These are phyloP conservation scores for Papilio polytes DNA, from an alignment of 1,140 invertebrate species.

Conservation along the genomic window DNA sequence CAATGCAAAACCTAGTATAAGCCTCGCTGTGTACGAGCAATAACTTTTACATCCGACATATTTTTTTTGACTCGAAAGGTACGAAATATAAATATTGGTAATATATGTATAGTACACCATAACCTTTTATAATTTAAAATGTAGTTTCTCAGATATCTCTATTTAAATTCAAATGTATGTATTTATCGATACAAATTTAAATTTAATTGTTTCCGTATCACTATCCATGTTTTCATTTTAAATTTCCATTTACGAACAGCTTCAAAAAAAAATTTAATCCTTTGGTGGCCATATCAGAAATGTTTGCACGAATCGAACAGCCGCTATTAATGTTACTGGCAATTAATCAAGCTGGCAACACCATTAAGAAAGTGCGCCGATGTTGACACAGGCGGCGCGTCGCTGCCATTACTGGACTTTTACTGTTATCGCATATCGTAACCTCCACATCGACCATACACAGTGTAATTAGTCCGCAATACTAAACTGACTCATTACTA, in stretches of 20 bases:
- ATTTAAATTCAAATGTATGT: too few relatives aligned
- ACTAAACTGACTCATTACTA: slow-evolving; percentile 62
- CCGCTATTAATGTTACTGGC: slow-evolving; percentile 13
- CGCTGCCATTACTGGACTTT: slow-evolving; percentile 72
- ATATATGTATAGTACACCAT: not conserved
- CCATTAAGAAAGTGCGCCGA: slow-evolving; percentile 64
- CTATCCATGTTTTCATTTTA: not conserved
- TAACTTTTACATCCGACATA: not conserved
- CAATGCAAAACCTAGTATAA: slow-evolving; percentile 39
- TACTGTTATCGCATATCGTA: slow-evolving; percentile 80
- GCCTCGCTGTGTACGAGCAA: not conserved
- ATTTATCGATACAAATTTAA: too few relatives aligned
- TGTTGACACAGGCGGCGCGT: slow-evolving; percentile 72
- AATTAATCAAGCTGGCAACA: slow-evolving; percentile 42
- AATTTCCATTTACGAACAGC: not conserved
- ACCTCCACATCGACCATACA: slow-evolving; percentile 57
- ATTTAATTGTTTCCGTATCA: not conserved
- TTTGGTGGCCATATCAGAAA: not conserved
- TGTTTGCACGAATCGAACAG: slow-evolving; percentile 34
- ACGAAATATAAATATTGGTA: not conserved
- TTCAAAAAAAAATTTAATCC: not conserved
- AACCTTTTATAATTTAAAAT: too few relatives aligned
- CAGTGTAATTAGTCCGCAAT: slow-evolving; percentile 73
- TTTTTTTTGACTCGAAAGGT: not conserved
- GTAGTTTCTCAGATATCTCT: too few relatives aligned